Conservation (phyloP, 2,888 invertebrate genomes). For the Ethmia dodecea region DNA sequence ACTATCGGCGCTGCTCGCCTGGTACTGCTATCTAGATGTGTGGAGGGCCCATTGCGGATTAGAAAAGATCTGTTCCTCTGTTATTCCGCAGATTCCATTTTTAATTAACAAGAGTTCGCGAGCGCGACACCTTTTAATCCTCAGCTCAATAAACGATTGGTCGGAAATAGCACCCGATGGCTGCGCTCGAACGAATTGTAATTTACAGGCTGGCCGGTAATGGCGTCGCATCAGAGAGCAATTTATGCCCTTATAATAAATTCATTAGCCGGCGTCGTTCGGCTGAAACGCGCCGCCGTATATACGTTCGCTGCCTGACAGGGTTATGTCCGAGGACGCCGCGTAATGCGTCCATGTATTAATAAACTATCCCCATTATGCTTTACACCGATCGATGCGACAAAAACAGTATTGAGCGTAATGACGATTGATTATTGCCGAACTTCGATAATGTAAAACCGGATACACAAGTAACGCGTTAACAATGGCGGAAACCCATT, state of each 20-base stretch:
- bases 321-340: conserved; percentile 25
- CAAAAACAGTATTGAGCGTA: too few relatives aligned
- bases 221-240: conserved; percentile 70
- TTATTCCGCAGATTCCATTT: conserved; percentile 29
- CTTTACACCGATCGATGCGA: too few relatives aligned
- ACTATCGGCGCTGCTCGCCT: conserved; percentile 60
- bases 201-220: conserved; percentile 67
- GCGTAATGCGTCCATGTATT: conserved; percentile 20
- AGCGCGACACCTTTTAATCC: conserved; percentile 34
- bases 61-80: conserved; percentile 48
- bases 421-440: too few relatives aligned
- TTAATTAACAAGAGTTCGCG: conserved; percentile 24
- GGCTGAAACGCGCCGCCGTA: conserved; percentile 28
- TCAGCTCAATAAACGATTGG: conserved; percentile 62
- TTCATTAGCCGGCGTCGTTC: conserved; percentile 53
- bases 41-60: conserved; percentile 62
- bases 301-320: conserved; percentile 28
- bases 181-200: conserved; percentile 60
- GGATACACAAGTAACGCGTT: too few relatives aligned
- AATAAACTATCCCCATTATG: conserved; percentile 24
- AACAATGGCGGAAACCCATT: too few relatives aligned
- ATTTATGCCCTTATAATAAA: conserved; percentile 76
- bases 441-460: too few relatives aligned
- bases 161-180: conserved; percentile 43
- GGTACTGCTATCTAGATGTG: conserved; percentile 58